phyloP scores from a whole-genome alignment of 2,113 vertebrate genomes.

The Coturnix japonica region DNA sequence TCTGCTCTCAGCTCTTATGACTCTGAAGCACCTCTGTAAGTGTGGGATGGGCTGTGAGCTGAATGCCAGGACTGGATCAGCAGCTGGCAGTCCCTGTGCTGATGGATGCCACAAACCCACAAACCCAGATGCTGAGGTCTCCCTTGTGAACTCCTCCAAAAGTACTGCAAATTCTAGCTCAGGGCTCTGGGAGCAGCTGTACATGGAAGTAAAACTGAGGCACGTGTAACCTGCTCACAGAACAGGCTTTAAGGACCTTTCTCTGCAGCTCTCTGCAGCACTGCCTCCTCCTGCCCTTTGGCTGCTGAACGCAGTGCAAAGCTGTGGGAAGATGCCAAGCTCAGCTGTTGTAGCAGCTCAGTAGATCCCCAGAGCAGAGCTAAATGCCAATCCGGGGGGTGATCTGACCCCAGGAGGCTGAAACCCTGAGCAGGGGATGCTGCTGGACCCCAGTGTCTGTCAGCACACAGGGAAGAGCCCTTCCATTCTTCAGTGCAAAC shows the following conservation, averaged over 20 bases:
- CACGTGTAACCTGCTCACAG: not conserved
- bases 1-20: fast-evolving
- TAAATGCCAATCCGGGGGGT: not conserved
- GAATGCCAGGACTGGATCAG: not conserved
- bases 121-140: too few relatives aligned
- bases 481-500: not conserved
- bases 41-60: fast-evolving
- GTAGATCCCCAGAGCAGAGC: not conserved
- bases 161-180: not conserved
- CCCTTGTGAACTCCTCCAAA: fast-evolving
- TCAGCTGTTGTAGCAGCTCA: fast-evolving
- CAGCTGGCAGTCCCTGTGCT: not conserved
- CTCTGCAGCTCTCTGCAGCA: not conserved
- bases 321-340: not conserved
- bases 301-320: fast-evolving
- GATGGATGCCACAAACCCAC: fast-evolving
- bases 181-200: not conserved
- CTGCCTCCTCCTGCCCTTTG: too few relatives aligned
- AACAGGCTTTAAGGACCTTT: not conserved
- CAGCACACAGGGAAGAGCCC: not conserved
- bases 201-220: not conserved
- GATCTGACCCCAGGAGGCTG: not conserved
- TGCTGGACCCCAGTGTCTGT: too few relatives aligned
- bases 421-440: not conserved
- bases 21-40: not conserved